A percentile compares a stretch with the other conserved stretches of the same genome.
Evolutionary conservation across 2,113 vertebrate genomes (phyloP).

Genomic region (Erythrocebus patas): DNA sequence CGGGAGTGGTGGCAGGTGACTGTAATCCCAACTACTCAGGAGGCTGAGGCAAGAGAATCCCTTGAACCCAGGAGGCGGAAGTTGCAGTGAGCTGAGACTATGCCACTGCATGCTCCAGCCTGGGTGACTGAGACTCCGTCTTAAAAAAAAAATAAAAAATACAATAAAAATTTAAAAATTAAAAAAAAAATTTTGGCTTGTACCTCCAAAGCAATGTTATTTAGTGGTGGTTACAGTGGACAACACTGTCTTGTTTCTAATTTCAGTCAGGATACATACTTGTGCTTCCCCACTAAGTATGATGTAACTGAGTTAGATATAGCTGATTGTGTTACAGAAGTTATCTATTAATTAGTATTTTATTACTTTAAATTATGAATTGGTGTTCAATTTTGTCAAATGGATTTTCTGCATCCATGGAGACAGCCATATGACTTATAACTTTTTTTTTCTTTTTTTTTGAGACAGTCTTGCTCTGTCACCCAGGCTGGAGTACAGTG

Average conservation of each 20-base stretch:
- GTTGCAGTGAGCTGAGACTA: no score
- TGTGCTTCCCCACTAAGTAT: background rate
- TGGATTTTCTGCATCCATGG: background rate
- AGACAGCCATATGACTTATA: background rate
- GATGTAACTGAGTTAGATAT: background rate
- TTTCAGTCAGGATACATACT: background rate
- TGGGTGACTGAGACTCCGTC: no score
- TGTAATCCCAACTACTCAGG: no score
- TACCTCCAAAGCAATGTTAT: background rate
- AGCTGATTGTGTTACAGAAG: background rate
- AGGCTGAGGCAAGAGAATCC: no score
- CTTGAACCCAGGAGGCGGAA: no score
- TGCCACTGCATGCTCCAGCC: no score
- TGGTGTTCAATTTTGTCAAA: background rate
- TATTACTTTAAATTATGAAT: constrained; percentile 11
- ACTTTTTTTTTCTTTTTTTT: no score
- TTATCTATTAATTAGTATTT: background rate
- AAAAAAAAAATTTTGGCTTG: background rate
- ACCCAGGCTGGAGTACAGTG: no score
- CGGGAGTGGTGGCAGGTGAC: no score
- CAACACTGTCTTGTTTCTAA: background rate
- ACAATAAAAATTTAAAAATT: no score
- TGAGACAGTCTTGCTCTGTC: no score
- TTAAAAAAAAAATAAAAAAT: no score
- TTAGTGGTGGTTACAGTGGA: background rate